Evolutionary conservation across 2,888 invertebrate genomes (phyloP).

Genomic region (Sericinus montela): DNA sequence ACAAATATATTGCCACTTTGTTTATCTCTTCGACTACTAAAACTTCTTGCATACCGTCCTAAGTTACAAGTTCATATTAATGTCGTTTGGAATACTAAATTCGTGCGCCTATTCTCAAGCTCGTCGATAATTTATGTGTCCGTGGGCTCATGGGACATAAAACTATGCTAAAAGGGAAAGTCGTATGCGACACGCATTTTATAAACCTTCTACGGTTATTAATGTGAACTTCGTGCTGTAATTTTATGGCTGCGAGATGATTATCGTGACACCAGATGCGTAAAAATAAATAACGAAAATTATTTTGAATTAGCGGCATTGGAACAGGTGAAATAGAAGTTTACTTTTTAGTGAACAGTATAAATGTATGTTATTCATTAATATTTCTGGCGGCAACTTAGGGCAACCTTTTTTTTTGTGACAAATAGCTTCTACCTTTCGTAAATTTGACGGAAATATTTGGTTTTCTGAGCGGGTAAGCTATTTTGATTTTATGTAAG

Average conservation of each 20-base stretch:
- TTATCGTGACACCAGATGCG: conserved; percentile 8
- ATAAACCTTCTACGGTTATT: conserved; percentile 18
- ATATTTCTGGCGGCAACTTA: no score
- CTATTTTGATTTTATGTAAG: no score
- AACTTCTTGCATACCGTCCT: not conserved
- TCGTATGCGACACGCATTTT: conserved; percentile 26
- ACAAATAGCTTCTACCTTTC: no score
- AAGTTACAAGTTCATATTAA: conserved; percentile 9
- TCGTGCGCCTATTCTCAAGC: conserved; percentile 12
- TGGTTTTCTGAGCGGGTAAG: no score
- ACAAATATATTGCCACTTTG: conserved; percentile 7
- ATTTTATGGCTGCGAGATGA: conserved; percentile 6
- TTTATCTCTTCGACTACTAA: conserved; percentile 5
- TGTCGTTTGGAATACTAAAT: conserved; percentile 10
- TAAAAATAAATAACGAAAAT: conserved; percentile 4
- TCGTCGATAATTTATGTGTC: conserved; percentile 16
- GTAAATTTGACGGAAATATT: no score
- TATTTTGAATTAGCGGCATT: not conserved
- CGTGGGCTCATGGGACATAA: conserved; percentile 15
- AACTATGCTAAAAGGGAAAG: conserved; percentile 41
- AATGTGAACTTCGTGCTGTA: conserved; percentile 8
- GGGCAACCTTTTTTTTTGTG: no score
- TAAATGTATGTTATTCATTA: no score
- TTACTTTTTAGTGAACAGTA: not conserved
- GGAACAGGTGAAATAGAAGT: not conserved